phyloP scores from a whole-genome alignment of 1,140 invertebrate species.

The Zaprionus tsacasi region DNA sequence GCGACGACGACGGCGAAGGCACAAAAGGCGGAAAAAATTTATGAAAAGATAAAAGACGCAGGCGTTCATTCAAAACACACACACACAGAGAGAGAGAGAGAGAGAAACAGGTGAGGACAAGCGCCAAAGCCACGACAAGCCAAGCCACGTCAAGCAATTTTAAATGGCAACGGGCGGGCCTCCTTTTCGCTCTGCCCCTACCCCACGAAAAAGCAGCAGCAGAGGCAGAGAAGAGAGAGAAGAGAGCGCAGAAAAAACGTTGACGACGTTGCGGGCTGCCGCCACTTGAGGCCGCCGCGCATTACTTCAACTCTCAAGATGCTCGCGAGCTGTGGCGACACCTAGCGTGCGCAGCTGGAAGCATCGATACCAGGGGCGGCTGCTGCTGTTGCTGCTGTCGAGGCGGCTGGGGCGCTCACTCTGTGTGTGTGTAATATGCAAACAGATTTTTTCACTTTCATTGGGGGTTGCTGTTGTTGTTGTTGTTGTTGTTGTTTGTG shows the following conservation, averaged over 20 bases:
- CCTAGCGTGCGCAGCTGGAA: constrained; percentile 80
- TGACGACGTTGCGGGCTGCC: constrained; percentile 52
- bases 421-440: constrained; percentile 73
- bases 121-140: constrained; percentile 64
- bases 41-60: constrained; percentile 81
- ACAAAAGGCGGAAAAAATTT: constrained; percentile 75
- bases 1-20: constrained; percentile 3
- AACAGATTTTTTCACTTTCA: constrained; percentile 75
- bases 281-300: constrained; percentile 72
- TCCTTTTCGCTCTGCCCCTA: no score
- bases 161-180: constrained; percentile 66
- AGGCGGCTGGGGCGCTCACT: constrained; percentile 2
- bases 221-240: not conserved
- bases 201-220: constrained; percentile 10
- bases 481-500: constrained; percentile 55
- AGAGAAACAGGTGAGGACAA: constrained; percentile 34
- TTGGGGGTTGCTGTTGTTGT: constrained; percentile 47
- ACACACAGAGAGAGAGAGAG: not conserved
- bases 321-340: constrained; percentile 65
- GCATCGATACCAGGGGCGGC: constrained; percentile 17
- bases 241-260: not conserved
- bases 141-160: constrained; percentile 69
- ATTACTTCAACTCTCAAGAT: constrained; percentile 82
- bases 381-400: not conserved
- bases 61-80: constrained; percentile 80